Conservation (phyloP, 2,888 invertebrate species). For the Platerodrilus igneus region DNA sequence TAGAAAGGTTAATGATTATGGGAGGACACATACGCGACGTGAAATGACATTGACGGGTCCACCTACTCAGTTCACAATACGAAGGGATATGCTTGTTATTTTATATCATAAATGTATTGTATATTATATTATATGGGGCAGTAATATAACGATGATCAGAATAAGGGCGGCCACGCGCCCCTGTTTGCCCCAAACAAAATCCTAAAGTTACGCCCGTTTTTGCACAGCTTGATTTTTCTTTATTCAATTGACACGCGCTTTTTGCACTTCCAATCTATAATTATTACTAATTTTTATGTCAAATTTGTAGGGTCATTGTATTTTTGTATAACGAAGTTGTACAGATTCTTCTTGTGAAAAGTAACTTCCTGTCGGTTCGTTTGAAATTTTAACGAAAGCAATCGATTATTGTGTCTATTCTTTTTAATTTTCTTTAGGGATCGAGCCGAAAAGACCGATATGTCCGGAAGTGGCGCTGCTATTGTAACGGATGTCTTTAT, state of each 20-base stretch:
- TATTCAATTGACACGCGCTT: conserved; percentile 17
- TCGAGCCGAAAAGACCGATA: conserved; percentile 12
- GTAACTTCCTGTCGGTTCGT: conserved; percentile 22
- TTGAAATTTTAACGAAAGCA: conserved; percentile 15
- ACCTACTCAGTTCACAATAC: conserved; percentile 14
- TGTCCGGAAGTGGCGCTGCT: conserved; percentile 25
- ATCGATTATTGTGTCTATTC: conserved; percentile 21
- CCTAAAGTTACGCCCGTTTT: conserved; percentile 23
- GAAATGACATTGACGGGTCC: conserved; percentile 10
- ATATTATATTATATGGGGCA: conserved; percentile 16
- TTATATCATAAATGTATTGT: conserved; percentile 20
- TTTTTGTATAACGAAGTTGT: conserved; percentile 4
- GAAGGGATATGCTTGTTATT: conserved; percentile 20
- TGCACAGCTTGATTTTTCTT: conserved; percentile 22
- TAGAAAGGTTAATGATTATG: no score
- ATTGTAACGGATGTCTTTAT: conserved; percentile 24
- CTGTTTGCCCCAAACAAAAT: conserved; percentile 30
- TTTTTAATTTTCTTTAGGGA: conserved; percentile 16
- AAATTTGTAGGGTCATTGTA: conserved; percentile 14
- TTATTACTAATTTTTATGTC: conserved; percentile 28
- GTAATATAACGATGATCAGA: conserved; percentile 9
- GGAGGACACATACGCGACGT: no score
- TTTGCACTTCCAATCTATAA: conserved; percentile 17
- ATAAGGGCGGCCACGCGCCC: conserved; percentile 28
- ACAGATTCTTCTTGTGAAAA: background rate